phyloP scores from a whole-genome alignment of 30 jellyfish, hydroid and myxozoan genomes.

The Hydractinia symbiolongicarpus region DNA sequence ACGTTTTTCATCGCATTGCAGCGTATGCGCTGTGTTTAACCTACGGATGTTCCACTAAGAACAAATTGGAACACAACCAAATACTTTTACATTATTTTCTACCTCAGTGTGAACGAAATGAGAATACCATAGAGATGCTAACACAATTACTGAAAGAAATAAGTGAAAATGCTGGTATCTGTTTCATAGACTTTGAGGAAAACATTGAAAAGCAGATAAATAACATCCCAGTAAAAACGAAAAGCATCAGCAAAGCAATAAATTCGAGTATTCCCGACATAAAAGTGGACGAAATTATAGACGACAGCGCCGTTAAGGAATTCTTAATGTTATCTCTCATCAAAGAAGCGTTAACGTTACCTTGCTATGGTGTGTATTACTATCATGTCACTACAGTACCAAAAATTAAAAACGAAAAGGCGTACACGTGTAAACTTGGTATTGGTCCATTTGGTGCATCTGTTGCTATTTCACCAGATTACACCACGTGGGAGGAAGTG shows the following conservation, averaged over 20 bases:
- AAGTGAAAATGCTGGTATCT: neutral
- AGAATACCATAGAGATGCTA: neutral
- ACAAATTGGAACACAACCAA: neutral
- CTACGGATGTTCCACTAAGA: neutral
- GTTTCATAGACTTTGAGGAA: neutral
- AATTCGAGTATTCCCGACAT: neutral
- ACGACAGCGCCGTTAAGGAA: neutral
- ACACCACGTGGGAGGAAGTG: constrained; percentile 17
- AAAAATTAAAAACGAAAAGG: neutral
- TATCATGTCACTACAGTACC: neutral
- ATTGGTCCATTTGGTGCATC: constrained; percentile 10
- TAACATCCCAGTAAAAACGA: neutral
- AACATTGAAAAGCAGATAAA: neutral
- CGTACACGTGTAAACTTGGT: constrained; percentile 2
- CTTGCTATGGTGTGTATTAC: constrained; percentile 15
- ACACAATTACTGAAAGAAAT: neutral
- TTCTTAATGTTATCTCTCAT: neutral
- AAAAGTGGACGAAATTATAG: neutral
- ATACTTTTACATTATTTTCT: neutral
- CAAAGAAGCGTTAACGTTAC: constrained; percentile 16
- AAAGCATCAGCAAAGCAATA: neutral
- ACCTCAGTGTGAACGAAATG: neutral
- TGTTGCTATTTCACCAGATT: neutral
- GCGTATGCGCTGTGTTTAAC: constrained; percentile 11
- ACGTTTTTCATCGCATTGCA: constrained; percentile 5